phyloP scores from a whole-genome alignment of 2,797 vertebrate species.

The Todus mexicanus region DNA sequence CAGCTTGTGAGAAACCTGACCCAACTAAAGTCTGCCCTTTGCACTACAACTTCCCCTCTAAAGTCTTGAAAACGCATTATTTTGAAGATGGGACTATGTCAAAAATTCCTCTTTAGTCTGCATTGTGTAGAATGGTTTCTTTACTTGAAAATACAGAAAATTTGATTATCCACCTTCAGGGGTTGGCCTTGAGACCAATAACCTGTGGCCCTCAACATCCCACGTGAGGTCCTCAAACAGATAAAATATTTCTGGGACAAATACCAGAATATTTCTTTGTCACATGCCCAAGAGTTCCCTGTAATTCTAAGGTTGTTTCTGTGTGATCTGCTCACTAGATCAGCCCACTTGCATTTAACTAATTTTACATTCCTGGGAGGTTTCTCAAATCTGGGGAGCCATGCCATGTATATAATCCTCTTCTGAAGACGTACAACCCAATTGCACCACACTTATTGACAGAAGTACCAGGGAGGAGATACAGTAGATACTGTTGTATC shows the following conservation, averaged over 20 bases:
- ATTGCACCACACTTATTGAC: neutral
- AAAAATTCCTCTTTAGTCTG: neutral
- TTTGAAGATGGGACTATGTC: neutral
- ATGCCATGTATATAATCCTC: neutral
- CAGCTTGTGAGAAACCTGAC: neutral
- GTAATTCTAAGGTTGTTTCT: neutral
- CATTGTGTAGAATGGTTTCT: neutral
- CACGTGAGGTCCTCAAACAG: neutral
- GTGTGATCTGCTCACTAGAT: neutral
- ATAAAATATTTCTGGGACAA: neutral
- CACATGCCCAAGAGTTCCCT: neutral
- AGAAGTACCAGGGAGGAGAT: neutral
- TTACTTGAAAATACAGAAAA: neutral
- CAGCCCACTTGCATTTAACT: neutral
- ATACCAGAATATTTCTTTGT: neutral
- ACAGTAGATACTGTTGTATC: neutral
- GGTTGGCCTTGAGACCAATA: neutral
- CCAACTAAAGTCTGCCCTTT: constrained; percentile 9
- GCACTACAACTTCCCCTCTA: constrained; percentile 5
- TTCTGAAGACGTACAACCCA: neutral
- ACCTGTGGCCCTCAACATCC: neutral
- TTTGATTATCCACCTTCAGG: neutral
- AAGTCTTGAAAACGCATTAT: constrained; percentile 21
- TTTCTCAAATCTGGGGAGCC: neutral
- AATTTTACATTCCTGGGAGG: neutral